A percentile compares a stretch with the other conserved stretches of the same genome.
Evolutionary conservation across 2,797 vertebrate species (phyloP).

Genomic region (Pitangus sulphuratus): DNA sequence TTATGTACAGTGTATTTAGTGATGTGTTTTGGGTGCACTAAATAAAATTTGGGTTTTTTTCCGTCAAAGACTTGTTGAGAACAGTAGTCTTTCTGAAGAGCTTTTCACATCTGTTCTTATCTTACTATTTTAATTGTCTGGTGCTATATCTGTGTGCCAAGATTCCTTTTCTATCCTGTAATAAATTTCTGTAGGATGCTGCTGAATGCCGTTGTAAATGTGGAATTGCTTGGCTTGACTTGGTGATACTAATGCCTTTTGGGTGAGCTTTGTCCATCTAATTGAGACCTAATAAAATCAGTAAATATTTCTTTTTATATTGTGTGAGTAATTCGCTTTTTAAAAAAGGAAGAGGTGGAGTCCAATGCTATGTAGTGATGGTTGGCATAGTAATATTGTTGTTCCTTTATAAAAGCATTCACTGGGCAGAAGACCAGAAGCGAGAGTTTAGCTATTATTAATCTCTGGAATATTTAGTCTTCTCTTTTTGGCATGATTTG

Average conservation of each 20-base stretch:
- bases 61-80: not conserved
- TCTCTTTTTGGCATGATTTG: slow-evolving; percentile 25
- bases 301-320: not conserved
- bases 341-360: not conserved
- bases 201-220: not conserved
- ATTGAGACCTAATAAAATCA: not conserved
- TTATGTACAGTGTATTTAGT: not conserved
- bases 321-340: not conserved
- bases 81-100: not conserved
- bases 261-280: not conserved
- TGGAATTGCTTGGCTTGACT: not conserved
- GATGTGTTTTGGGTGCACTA: not conserved
- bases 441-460: slow-evolving; percentile 17
- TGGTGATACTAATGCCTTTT: not conserved
- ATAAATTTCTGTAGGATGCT: not conserved
- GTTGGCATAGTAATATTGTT: slow-evolving; percentile 4
- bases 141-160: not conserved
- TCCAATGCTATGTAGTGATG: not conserved
- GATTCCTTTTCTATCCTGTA: not conserved
- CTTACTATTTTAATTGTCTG: not conserved
- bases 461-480: slow-evolving; percentile 34
- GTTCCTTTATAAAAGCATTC: not conserved
- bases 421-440: slow-evolving; percentile 28
- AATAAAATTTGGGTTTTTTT: not conserved
- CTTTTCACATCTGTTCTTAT: not conserved